phyloP scores from a whole-genome alignment of 2,113 vertebrate species.

The Cebus imitator region DNA sequence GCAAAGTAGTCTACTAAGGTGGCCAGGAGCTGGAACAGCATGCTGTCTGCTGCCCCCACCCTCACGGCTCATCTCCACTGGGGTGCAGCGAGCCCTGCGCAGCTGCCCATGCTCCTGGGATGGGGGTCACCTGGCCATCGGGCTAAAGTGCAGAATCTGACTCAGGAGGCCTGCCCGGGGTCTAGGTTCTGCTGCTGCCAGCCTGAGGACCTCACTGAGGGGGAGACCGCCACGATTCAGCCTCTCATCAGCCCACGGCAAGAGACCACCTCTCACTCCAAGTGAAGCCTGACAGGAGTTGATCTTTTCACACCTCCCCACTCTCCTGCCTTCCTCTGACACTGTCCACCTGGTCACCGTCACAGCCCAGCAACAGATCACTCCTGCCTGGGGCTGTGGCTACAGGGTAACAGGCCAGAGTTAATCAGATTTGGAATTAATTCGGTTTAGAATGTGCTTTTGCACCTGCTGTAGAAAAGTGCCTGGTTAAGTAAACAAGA shows the following conservation, averaged over 20 bases:
- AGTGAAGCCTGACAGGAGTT: neutral
- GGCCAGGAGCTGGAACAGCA: neutral
- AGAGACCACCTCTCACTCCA: neutral
- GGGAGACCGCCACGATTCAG: too few relatives aligned
- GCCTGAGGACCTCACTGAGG: too few relatives aligned
- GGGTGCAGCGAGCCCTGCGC: neutral
- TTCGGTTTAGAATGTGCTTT: neutral
- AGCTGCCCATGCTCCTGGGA: too few relatives aligned
- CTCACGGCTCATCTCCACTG: too few relatives aligned
- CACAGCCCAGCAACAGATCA: neutral
- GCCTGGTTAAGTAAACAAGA: neutral
- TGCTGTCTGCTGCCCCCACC: too few relatives aligned
- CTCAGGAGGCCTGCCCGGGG: too few relatives aligned
- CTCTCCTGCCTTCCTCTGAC: neutral
- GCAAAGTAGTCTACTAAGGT: neutral
- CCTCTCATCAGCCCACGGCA: neutral
- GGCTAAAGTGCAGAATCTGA: neutral
- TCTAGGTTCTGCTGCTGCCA: neutral
- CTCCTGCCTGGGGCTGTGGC: neutral
- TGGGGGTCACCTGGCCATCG: neutral
- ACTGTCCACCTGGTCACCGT: too few relatives aligned
- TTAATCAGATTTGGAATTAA: neutral
- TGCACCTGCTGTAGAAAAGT: neutral
- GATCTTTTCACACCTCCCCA: too few relatives aligned
- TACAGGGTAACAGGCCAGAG: neutral